These are phyloP conservation scores for Sitophilus oryzae DNA, from an alignment of 1,140 invertebrate genomes.

Conservation along the genomic window DNA sequence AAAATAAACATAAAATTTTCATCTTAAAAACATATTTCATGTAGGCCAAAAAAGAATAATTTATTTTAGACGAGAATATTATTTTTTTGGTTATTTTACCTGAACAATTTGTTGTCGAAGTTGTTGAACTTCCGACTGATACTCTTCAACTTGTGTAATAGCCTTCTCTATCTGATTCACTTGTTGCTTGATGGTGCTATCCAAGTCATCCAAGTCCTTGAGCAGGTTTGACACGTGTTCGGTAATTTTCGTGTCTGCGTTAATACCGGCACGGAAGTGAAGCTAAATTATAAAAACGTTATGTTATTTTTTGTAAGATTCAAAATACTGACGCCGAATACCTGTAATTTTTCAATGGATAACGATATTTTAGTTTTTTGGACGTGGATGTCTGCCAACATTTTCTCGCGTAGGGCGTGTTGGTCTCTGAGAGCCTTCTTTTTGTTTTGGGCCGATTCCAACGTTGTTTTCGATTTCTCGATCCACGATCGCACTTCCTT, in stretches of 20 bases:
- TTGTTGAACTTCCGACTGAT: conserved; percentile 81
- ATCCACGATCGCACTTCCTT: conserved; percentile 84
- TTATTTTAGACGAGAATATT: too few relatives aligned
- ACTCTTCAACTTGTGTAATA: conserved; percentile 76
- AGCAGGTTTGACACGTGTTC: conserved; percentile 64
- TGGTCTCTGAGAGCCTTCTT: conserved; percentile 82
- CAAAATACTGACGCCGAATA: conserved; percentile 35
- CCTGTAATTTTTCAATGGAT: conserved; percentile 87
- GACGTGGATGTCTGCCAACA: conserved; percentile 78
- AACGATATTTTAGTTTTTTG: conserved; percentile 87
- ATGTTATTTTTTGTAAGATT: too few relatives aligned
- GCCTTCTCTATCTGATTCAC: conserved; percentile 68
- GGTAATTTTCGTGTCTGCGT: conserved; percentile 69
- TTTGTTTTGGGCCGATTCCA: conserved; percentile 76
- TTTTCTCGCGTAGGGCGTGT: conserved; percentile 76
- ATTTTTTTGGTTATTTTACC: conserved; percentile 14
- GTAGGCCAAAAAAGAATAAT: too few relatives aligned
- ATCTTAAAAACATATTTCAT: too few relatives aligned
- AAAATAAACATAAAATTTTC: too few relatives aligned
- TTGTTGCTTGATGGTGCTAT: conserved; percentile 62
- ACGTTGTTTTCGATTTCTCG: conserved; percentile 70
- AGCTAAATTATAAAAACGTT: conserved; percentile 51
- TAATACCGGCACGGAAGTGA: conserved; percentile 79
- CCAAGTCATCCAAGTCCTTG: conserved; percentile 61
- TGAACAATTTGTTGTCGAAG: conserved; percentile 75